Percentiles rank a stretch among this genome's conserved stretches.
Evolutionary conservation across 2,113 vertebrate species (phyloP).

Genomic region (Echinops telfairi): DNA sequence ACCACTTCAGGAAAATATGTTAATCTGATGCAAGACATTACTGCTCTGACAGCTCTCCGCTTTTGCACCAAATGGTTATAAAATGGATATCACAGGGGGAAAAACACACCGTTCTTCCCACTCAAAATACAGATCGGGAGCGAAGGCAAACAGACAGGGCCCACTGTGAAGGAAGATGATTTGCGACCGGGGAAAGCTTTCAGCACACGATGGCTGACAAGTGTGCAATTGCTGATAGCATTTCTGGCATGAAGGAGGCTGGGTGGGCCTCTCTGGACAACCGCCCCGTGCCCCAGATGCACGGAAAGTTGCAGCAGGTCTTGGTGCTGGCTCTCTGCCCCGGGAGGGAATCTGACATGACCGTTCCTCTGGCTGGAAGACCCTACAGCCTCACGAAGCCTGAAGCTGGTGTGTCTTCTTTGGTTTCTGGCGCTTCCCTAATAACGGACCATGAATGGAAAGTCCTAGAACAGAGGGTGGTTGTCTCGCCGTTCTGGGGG

Average conservation of each 20-base stretch:
- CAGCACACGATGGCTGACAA: not conserved
- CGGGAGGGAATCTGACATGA: not conserved
- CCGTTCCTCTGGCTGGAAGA: not conserved
- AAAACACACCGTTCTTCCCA: not conserved
- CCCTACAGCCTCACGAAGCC: not conserved
- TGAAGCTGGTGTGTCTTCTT: not conserved
- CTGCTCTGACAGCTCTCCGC: conserved; percentile 80
- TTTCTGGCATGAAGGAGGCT: not conserved
- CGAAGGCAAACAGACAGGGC: conserved; percentile 42
- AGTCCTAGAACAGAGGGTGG: not conserved
- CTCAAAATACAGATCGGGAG: conserved; percentile 51
- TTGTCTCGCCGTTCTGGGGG: not conserved
- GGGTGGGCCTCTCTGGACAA: not conserved
- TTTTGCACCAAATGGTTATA: conserved; percentile 69
- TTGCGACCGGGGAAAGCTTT: not conserved
- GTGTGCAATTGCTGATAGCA: not conserved
- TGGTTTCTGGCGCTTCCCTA: not conserved
- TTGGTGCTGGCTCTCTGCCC: not conserved
- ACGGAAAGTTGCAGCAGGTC: not conserved
- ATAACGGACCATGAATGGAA: not conserved
- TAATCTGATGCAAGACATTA: conserved; percentile 76
- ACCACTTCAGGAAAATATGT: conserved; percentile 79
- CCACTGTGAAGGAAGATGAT: not conserved
- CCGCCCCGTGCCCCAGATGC: not conserved
- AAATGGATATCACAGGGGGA: conserved; percentile 37